Evolutionary conservation across 2,797 vertebrate genomes (phyloP).

Genomic region (Paratrypauchen microcephalus): DNA sequence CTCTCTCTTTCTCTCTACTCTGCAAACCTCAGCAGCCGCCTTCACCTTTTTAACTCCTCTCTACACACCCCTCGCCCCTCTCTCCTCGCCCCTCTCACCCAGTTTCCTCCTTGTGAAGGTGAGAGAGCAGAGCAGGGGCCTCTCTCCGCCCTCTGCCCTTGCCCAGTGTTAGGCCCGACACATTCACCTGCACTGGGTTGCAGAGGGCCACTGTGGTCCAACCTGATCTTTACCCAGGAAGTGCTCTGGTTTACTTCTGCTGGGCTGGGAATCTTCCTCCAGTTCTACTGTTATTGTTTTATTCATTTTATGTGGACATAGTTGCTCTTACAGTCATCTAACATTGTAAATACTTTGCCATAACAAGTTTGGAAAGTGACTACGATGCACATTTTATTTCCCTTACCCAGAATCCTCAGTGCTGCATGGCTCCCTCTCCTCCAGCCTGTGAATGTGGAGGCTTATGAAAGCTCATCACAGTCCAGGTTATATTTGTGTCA

Average conservation of each 20-base stretch:
- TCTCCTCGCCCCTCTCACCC: slow-evolving; percentile 40
- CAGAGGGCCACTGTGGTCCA: slow-evolving; percentile 63
- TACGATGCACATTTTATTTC: slow-evolving; percentile 5
- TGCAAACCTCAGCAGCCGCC: slow-evolving; percentile 62
- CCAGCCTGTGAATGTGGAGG: slow-evolving; percentile 20
- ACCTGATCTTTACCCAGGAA: slow-evolving; percentile 35
- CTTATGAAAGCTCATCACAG: slow-evolving; percentile 20
- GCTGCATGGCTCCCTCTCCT: neutral
- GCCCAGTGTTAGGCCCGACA: slow-evolving; percentile 52
- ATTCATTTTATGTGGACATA: neutral
- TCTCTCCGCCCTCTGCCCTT: slow-evolving; percentile 29
- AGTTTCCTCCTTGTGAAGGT: slow-evolving; percentile 61
- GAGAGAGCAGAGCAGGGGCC: slow-evolving; percentile 35
- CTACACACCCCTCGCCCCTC: slow-evolving; percentile 44
- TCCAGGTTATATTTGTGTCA: slow-evolving; percentile 26
- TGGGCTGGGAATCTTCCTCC: slow-evolving; percentile 7
- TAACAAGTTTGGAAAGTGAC: slow-evolving; percentile 5
- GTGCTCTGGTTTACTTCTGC: slow-evolving; percentile 9
- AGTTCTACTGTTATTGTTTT: neutral
- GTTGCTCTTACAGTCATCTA: slow-evolving; percentile 4
- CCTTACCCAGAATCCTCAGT: slow-evolving; percentile 5
- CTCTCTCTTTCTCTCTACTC: slow-evolving; percentile 38
- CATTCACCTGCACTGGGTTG: slow-evolving; percentile 49
- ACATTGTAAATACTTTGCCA: neutral
- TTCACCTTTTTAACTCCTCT: slow-evolving; percentile 58